Conservation (phyloP, 1,140 invertebrate species). For the Drosophila pruinosa region DNA sequence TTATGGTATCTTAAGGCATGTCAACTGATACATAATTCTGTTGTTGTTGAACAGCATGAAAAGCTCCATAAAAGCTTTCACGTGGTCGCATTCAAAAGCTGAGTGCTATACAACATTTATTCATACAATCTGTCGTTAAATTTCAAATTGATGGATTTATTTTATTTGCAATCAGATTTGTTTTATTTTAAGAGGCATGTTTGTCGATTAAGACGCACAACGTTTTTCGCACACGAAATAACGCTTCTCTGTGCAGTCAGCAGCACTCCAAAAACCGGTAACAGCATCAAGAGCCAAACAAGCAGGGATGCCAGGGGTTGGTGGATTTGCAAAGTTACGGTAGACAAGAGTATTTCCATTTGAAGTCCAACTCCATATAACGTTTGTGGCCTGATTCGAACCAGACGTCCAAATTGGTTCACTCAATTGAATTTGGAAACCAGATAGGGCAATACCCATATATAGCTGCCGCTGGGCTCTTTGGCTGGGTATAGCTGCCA, state of each 20-base stretch:
- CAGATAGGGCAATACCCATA: neutral
- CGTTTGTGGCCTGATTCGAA: slow-evolving; percentile 1
- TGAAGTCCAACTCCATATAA: slow-evolving; percentile 8
- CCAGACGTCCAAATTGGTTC: slow-evolving; percentile 30
- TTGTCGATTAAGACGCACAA: neutral
- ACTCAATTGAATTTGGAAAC: neutral
- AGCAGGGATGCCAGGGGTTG: neutral
- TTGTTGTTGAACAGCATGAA: neutral
- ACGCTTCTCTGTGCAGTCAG: neutral
- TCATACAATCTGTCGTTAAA: neutral
- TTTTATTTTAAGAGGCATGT: neutral
- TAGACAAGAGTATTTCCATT: neutral
- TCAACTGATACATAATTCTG: neutral
- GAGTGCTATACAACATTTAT: neutral
- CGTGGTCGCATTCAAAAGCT: neutral
- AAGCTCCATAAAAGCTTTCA: neutral
- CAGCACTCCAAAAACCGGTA: neutral
- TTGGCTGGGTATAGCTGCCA: neutral
- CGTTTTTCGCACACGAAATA: slow-evolving; percentile 26
- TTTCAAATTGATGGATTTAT: neutral
- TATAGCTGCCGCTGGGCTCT: neutral
- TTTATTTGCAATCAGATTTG: slow-evolving; percentile 26
- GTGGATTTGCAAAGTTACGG: neutral
- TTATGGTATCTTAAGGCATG: neutral
- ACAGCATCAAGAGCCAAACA: neutral